Conservation (phyloP, 2,113 vertebrate genomes). For the Benitochromis conjunctus region DNA sequence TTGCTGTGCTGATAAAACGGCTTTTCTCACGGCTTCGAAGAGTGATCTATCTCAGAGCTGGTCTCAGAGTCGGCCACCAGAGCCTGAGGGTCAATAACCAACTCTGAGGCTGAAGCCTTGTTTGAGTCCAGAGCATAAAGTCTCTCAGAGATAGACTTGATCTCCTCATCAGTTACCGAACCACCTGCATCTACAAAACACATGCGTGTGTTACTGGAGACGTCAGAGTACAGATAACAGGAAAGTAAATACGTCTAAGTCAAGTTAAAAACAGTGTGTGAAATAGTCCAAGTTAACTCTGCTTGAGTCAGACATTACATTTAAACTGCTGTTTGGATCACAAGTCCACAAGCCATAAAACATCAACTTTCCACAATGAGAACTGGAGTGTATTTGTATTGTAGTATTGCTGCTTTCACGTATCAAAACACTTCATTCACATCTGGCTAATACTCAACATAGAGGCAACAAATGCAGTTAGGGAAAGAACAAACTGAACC, state of each 20-base stretch:
- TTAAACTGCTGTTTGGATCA: background rate
- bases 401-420: background rate
- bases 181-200: background rate
- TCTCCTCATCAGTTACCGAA: slow-evolving; percentile 73
- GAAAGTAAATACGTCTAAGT: background rate
- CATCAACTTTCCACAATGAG: background rate
- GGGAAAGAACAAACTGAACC: accelerated
- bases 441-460: background rate
- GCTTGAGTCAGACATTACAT: background rate
- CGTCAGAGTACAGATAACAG: background rate
- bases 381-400: background rate
- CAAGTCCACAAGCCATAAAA: background rate
- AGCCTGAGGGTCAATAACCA: slow-evolving; percentile 80
- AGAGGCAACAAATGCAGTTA: background rate
- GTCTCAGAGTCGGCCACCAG: slow-evolving; percentile 63
- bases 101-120: slow-evolving; percentile 74
- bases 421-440: background rate
- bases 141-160: slow-evolving; percentile 80
- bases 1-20: background rate
- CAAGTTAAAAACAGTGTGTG: background rate
- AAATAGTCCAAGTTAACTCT: background rate
- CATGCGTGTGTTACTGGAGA: background rate
- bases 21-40: slow-evolving; percentile 75
- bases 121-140: slow-evolving; percentile 81
- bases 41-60: slow-evolving; percentile 61